phyloP scores from a whole-genome alignment of 2,113 vertebrate genomes.

The Oncorhynchus keta region DNA sequence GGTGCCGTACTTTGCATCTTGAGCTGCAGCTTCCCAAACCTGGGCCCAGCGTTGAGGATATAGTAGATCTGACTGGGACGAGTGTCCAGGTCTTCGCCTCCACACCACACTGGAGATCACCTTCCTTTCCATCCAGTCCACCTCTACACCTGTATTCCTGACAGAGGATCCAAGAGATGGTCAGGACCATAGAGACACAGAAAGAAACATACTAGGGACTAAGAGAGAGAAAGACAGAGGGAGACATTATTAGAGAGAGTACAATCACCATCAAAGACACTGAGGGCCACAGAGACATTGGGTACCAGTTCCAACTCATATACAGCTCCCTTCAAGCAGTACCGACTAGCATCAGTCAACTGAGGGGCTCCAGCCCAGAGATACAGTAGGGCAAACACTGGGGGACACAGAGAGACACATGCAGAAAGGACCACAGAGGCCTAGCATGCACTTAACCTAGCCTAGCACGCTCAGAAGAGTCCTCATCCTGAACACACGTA shows the following conservation, averaged over 20 bases:
- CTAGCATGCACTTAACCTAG: background rate
- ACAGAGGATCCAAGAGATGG: background rate
- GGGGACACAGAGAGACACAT: background rate
- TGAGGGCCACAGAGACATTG: too few relatives aligned
- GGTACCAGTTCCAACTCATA: too few relatives aligned
- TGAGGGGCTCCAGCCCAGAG: too few relatives aligned
- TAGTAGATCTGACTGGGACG: conserved; percentile 43
- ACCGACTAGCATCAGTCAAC: too few relatives aligned
- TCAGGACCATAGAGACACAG: background rate
- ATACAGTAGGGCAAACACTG: too few relatives aligned
- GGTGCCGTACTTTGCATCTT: conserved; percentile 42
- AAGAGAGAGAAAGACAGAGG: background rate
- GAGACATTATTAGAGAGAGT: background rate
- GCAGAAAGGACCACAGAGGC: background rate
- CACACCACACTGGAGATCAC: conserved; percentile 69
- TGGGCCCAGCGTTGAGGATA: conserved; percentile 55
- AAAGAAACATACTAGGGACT: background rate
- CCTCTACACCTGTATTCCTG: conserved; percentile 67
- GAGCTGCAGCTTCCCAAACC: conserved; percentile 64
- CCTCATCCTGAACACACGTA: conserved; percentile 19
- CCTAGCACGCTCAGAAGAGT: conserved; percentile 19
- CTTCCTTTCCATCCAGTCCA: conserved; percentile 59
- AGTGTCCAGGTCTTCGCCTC: conserved; percentile 66
- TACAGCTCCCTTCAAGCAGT: too few relatives aligned
- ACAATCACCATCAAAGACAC: too few relatives aligned